Conservation (phyloP, 1,140 invertebrate species). For the Zaprionus taronus region DNA sequence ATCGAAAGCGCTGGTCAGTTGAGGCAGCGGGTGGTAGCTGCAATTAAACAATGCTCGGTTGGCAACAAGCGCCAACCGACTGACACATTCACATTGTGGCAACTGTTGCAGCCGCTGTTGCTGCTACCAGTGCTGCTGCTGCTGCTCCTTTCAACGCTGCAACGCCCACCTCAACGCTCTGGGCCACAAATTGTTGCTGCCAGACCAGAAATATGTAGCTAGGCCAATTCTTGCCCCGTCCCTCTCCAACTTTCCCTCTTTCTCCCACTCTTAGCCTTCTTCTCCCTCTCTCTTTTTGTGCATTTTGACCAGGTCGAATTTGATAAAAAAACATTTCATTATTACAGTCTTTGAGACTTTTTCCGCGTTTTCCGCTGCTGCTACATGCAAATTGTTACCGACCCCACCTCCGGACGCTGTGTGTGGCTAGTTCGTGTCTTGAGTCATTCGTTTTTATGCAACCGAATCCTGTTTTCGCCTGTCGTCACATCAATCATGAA, state of each 20-base stretch:
- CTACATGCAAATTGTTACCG: constrained; percentile 44
- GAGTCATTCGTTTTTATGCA: constrained; percentile 65
- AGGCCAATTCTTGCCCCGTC: constrained; percentile 39
- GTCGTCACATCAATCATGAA: constrained; percentile 55
- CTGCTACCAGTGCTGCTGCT: constrained; percentile 29
- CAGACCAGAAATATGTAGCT: constrained; percentile 34
- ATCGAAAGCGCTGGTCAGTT: constrained; percentile 14
- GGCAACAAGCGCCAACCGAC: constrained; percentile 44
- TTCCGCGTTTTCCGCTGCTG: constrained; percentile 50
- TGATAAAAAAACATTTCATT: constrained; percentile 56
- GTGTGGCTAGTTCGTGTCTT: constrained; percentile 75
- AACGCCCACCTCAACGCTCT: constrained; percentile 48
- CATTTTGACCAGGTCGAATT: constrained; percentile 35
- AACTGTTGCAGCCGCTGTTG: constrained; percentile 31
- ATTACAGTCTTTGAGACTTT: constrained; percentile 63
- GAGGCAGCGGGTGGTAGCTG: constrained; percentile 36
- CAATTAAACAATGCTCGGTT: constrained; percentile 54
- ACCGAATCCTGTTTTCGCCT: constrained; percentile 51
- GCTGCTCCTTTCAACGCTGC: constrained; percentile 54
- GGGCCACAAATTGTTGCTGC: constrained; percentile 39
- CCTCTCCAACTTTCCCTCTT: not conserved
- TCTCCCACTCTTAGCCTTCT: not conserved
- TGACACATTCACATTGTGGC: constrained; percentile 74
- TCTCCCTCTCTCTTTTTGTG: not conserved
- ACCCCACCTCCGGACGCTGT: constrained; percentile 23